These are phyloP conservation scores for Megaceryle alcyon DNA, from an alignment of 2,797 vertebrate genomes.

Conservation along the genomic window DNA sequence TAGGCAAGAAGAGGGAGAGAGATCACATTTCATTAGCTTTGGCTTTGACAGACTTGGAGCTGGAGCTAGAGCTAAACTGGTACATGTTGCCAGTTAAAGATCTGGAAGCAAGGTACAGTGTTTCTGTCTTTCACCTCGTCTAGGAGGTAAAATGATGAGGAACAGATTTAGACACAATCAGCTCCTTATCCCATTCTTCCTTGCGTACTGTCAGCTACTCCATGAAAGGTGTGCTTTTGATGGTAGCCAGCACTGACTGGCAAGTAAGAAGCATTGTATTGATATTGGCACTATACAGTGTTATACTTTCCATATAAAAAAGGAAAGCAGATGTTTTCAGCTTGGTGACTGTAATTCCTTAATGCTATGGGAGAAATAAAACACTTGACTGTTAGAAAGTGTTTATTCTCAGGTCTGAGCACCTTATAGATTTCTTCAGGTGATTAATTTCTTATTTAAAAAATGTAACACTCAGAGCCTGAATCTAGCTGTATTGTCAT, in stretches of 20 bases:
- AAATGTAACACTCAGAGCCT: not conserved
- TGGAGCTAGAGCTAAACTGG: not conserved
- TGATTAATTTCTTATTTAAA: not conserved
- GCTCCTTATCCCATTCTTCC: not conserved
- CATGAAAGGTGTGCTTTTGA: conserved; percentile 41
- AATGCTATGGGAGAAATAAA: not conserved
- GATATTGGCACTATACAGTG: not conserved
- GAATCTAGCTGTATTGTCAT: not conserved
- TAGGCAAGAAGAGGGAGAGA: not conserved
- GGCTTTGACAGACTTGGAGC: not conserved
- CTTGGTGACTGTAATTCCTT: not conserved
- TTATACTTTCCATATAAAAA: conserved; percentile 12
- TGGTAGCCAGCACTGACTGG: not conserved
- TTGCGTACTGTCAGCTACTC: not conserved
- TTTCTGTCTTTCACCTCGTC: conserved; percentile 32
- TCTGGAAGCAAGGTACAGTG: not conserved
- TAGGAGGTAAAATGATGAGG: conserved; percentile 1
- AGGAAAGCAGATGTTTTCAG: conserved; percentile 1
- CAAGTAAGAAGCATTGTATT: conserved; percentile 10
- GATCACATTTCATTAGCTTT: not conserved
- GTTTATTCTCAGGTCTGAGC: not conserved
- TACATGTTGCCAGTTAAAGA: not conserved
- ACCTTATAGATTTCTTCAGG: not conserved
- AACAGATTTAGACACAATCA: conserved; percentile 8
- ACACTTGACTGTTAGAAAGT: not conserved